Evolutionary conservation across 2,797 vertebrate genomes (phyloP).

Genomic region (Etheostoma nigrum): DNA sequence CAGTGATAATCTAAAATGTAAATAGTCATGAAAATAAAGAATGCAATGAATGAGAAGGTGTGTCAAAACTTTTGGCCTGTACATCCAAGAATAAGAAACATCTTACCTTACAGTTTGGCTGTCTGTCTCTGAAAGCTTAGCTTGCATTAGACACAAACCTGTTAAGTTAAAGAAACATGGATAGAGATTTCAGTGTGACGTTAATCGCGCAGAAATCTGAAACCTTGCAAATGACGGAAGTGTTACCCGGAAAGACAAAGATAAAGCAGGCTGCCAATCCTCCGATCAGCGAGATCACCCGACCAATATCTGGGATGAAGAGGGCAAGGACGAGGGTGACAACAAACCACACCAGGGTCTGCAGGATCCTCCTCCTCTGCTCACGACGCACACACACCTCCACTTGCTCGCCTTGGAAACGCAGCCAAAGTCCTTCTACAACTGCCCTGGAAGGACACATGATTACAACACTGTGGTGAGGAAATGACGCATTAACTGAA

Average conservation of each 20-base stretch:
- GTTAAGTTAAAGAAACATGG: conserved; percentile 37
- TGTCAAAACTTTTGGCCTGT: no score
- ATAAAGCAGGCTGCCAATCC: conserved; percentile 98
- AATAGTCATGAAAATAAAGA: no score
- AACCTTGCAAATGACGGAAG: not conserved
- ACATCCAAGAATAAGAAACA: not conserved
- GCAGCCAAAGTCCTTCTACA: conserved; percentile 96
- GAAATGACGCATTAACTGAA: not conserved
- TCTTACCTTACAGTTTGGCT: conserved; percentile 87
- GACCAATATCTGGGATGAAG: conserved; percentile 96
- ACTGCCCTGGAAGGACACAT: conserved; percentile 87
- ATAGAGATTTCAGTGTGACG: not conserved
- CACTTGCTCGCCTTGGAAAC: conserved; percentile 89
- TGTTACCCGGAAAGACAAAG: conserved; percentile 93
- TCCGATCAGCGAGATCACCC: conserved; percentile 95
- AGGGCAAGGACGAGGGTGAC: conserved; percentile 94
- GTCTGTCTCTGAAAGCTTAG: conserved; percentile 93
- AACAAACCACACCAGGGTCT: conserved; percentile 93
- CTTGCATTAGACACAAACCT: conserved; percentile 95
- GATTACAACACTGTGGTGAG: not conserved
- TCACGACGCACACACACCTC: conserved; percentile 93
- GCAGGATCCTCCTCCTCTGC: conserved; percentile 88
- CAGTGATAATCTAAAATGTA: no score
- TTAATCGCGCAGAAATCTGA: not conserved
- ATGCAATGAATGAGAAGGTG: no score